Percentiles rank a stretch among this genome's conserved stretches.
Conservation (phyloP, 2,797 vertebrate genomes). For the Spea hammondii region DNA sequence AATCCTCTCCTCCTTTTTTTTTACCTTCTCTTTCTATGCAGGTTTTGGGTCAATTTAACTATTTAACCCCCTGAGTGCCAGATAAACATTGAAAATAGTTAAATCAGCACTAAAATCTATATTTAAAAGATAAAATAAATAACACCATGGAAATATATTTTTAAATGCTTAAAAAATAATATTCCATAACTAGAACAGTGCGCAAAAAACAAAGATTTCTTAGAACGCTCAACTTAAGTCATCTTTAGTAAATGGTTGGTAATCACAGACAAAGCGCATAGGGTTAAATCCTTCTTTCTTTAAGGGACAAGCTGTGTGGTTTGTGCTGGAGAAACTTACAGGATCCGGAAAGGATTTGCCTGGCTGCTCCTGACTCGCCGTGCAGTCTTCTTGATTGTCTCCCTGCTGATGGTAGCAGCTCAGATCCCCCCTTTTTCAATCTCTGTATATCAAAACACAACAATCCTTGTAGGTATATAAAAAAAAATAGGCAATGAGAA, state of each 20-base stretch:
- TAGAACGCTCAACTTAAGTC: background rate
- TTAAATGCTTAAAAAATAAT: background rate
- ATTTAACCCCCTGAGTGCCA: constrained; percentile 14
- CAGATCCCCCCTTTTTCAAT: constrained; percentile 9
- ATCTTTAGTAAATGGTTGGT: constrained; percentile 2
- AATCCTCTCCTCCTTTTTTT: constrained; percentile 13
- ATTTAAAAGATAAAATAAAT: too few relatives aligned
- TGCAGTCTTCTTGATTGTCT: constrained; percentile 30
- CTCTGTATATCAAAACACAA: background rate
- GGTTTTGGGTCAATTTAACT: constrained; percentile 19
- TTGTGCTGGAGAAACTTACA: constrained; percentile 29
- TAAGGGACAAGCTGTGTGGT: constrained; percentile 5
- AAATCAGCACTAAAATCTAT: too few relatives aligned
- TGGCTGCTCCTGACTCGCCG: background rate
- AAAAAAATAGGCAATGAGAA: constrained; percentile 12
- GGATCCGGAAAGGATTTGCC: constrained; percentile 50
- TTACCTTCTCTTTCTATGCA: background rate
- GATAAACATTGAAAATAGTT: background rate
- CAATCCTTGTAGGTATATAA: too few relatives aligned
- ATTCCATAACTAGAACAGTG: background rate
- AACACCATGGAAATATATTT: too few relatives aligned
- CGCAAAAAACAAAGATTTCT: background rate
- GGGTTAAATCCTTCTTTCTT: background rate
- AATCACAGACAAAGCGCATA: constrained; percentile 7
- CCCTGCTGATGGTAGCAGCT: constrained; percentile 27